Base-by-base conservation (phyloP, 2,797 vertebrate genomes). In the Limosa lapponica region DNA sequence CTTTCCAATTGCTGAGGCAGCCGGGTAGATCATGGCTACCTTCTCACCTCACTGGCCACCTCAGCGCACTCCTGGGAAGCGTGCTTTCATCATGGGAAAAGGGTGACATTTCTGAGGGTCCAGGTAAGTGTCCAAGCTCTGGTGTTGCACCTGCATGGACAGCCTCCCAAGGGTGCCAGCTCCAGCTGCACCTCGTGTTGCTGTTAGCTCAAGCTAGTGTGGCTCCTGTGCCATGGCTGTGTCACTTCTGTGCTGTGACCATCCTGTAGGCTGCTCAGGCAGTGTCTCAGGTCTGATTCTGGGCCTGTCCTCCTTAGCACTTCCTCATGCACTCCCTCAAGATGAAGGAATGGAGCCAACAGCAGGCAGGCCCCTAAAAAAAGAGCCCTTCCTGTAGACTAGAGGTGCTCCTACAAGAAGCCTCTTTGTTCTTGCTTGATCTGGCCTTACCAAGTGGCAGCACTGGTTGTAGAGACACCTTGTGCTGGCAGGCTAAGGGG, bases 201-300 rank as follows among this genome's bases (percentile, higher is more conserved):
- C 67, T 87, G 46, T 61, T 67, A 71, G 57, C 25, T 66, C 8
- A 71, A 66, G 37, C 27, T 58, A 51, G 17, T 23, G 65, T 89
- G 28, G 14, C 12, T 86, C n/a, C 32, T 0, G 1, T 48, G 30
- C 61, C 3, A 3, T n/a, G 23, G 39, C 17, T 0, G 1, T 37
- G 48, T 17, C 52, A 37, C 7, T 75, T 51, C 48, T 22, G 16
- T 62, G 48, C 48, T 66, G 37, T 44, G 18, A 39, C 44, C 18
- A 17, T 46, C 37, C 34, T 22, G 5, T 34, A 18, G 22, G 24
- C 37, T 62, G 43, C 27, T 37, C 24, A 2, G 37, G 34, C 32
- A 9, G 25, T 15, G 16, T 46, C 66, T 78, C 8, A 39, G 39
- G 36, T 64, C 55, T 52, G 20, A 58, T 72, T 66, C n/a, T 37